A percentile compares a stretch with the other conserved stretches of the same genome.
phyloP scores from a whole-genome alignment of 2,888 invertebrate genomes.

The Linnaemya tessellans region DNA sequence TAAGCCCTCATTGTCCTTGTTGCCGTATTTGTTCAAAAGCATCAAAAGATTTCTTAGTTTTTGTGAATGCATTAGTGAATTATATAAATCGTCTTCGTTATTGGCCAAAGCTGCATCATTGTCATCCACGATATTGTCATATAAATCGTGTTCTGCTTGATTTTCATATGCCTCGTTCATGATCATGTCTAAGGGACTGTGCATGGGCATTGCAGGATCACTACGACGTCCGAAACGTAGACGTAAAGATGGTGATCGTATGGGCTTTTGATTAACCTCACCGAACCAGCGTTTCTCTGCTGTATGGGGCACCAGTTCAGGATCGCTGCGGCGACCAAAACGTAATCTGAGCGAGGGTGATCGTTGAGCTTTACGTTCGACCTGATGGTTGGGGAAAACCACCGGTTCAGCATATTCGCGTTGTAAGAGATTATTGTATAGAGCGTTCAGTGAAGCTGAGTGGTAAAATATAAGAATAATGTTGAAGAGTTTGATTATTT shows the following conservation, averaged over 20 bases:
- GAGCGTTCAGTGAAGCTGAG: constrained; percentile 78
- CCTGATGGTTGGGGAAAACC: constrained; percentile 85
- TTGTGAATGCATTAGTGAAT: constrained; percentile 74
- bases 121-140: constrained; percentile 7
- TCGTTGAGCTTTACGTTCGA: constrained; percentile 90
- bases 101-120: constrained; percentile 40
- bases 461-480: background rate
- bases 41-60: constrained; percentile 77
- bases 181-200: constrained; percentile 77
- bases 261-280: constrained; percentile 88
- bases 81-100: constrained; percentile 72
- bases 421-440: constrained; percentile 82
- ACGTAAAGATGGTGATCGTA: constrained; percentile 89
- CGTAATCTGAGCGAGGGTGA: constrained; percentile 90
- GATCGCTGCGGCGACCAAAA: constrained; percentile 90
- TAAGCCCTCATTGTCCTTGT: constrained; percentile 53
- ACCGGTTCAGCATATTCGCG: constrained; percentile 83
- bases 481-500: background rate
- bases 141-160: constrained; percentile 35
- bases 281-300: constrained; percentile 83
- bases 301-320: constrained; percentile 82
- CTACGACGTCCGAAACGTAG: constrained; percentile 90
- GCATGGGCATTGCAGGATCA: constrained; percentile 86
- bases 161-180: constrained; percentile 51
- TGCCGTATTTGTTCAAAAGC: constrained; percentile 76